These are phyloP conservation scores for Bhutanitis thaidina DNA, from an alignment of 2,888 invertebrate species.

Conservation along the genomic window DNA sequence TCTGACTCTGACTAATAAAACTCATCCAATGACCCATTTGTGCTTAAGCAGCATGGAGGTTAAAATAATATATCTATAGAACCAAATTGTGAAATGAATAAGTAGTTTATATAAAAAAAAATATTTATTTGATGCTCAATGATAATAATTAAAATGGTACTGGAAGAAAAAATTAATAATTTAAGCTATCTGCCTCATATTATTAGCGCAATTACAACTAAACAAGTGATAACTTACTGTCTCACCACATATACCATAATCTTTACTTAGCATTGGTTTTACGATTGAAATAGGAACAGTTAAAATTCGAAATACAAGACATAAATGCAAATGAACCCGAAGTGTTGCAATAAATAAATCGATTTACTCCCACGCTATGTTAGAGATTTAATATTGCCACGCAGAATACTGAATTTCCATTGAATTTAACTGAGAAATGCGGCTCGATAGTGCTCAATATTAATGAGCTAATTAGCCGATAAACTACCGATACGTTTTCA, in stretches of 20 bases:
- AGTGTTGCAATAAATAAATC: slow-evolving; percentile 33
- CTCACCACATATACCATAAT: neutral
- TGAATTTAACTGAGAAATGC: slow-evolving; percentile 8
- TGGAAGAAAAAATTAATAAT: too few relatives aligned
- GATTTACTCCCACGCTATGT: slow-evolving; percentile 30
- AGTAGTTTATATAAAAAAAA: too few relatives aligned
- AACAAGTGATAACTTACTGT: too few relatives aligned
- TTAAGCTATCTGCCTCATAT: too few relatives aligned
- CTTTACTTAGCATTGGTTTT: slow-evolving; percentile 1
- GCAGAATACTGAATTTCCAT: neutral
- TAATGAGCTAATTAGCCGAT: slow-evolving; percentile 17
- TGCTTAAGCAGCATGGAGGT: too few relatives aligned
- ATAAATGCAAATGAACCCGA: slow-evolving; percentile 26
- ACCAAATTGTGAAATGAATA: too few relatives aligned
- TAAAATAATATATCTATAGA: too few relatives aligned
- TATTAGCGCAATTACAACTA: too few relatives aligned
- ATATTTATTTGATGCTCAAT: too few relatives aligned
- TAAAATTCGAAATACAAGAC: slow-evolving; percentile 7
- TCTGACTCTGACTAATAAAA: too few relatives aligned
- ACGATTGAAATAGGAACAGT: slow-evolving; percentile 1
- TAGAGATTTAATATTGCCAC: slow-evolving; percentile 4
- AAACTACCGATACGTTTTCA: slow-evolving; percentile 3
- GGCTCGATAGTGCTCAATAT: slow-evolving; percentile 5
- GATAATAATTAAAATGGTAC: too few relatives aligned
- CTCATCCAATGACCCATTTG: too few relatives aligned